phyloP scores from a whole-genome alignment of 2,888 invertebrate species.

The Brenthis hecate region DNA sequence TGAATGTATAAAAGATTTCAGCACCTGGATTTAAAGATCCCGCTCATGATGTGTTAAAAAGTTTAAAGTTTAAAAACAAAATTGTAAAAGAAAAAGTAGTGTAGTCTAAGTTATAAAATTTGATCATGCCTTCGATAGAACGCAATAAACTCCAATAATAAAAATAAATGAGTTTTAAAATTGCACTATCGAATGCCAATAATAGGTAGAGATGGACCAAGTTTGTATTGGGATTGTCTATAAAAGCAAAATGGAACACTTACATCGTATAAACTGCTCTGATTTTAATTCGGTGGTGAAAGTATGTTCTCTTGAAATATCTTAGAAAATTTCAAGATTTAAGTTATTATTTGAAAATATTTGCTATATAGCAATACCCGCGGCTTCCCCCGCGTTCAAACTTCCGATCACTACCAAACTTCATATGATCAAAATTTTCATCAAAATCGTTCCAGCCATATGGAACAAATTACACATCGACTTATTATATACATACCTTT shows the following conservation, averaged over 20 bases:
- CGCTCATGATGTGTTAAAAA: too few species aligned
- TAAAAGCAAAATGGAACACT: conserved; percentile 9
- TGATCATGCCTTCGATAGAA: neutral
- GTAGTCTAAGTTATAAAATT: neutral
- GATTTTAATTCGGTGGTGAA: conserved; percentile 1
- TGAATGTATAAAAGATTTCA: conserved; percentile 8
- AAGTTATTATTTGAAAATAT: too few species aligned
- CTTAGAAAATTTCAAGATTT: neutral
- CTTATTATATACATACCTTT: too few species aligned
- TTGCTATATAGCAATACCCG: too few species aligned
- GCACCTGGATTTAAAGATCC: neutral
- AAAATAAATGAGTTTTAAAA: conserved; percentile 2
- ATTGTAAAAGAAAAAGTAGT: neutral
- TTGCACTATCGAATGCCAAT: neutral
- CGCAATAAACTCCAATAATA: neutral
- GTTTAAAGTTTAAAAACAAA: too few species aligned
- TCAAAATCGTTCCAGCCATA: too few species aligned
- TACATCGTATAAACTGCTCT: conserved; percentile 1
- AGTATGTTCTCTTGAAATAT: neutral
- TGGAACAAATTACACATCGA: too few species aligned
- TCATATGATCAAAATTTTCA: too few species aligned
- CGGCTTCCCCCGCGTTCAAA: too few species aligned
- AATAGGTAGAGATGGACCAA: conserved; percentile 1
- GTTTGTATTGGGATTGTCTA: conserved; percentile 4
- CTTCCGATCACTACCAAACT: too few species aligned